Evolutionary conservation across 2,888 invertebrate species (phyloP).

Genomic region (Eilema caniola): DNA sequence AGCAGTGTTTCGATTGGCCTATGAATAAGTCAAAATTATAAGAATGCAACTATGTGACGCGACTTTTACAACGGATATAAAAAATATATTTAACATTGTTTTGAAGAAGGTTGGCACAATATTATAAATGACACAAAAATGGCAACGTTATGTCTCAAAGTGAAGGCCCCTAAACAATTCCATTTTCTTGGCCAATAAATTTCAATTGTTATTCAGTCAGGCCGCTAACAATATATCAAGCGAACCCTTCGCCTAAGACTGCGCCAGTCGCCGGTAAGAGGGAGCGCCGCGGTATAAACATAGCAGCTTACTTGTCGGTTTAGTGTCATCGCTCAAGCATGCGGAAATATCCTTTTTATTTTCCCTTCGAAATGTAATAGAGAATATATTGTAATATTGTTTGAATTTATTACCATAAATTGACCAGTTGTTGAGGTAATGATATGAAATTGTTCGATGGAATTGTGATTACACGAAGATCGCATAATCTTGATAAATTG

Average conservation of each 20-base stretch:
- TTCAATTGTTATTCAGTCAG: constrained; percentile 10
- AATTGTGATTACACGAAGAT: too few relatives aligned
- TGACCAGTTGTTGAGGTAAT: too few relatives aligned
- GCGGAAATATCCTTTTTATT: neutral
- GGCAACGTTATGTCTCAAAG: constrained; percentile 3
- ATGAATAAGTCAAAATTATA: too few relatives aligned
- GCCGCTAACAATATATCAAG: constrained; percentile 17
- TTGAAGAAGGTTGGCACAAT: too few relatives aligned
- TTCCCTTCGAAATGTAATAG: neutral
- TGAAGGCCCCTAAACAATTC: constrained; percentile 11
- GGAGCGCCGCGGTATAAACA: constrained; percentile 8
- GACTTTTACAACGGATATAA: neutral
- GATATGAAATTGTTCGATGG: too few relatives aligned
- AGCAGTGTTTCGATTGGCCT: too few relatives aligned
- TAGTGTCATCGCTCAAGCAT: constrained; percentile 2
- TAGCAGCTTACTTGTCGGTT: constrained; percentile 10
- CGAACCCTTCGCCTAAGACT: constrained; percentile 7
- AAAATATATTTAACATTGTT: too few relatives aligned
- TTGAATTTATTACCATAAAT: neutral
- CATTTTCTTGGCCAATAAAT: constrained; percentile 19
- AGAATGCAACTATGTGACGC: neutral
- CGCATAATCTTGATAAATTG: too few relatives aligned
- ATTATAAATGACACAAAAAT: neutral
- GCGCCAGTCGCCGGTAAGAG: neutral
- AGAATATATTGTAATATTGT: neutral